Percentiles rank a stretch among this genome's conserved stretches.
Evolutionary conservation across 2,888 invertebrate species (phyloP).

Genomic region (Cantharis nigra): DNA sequence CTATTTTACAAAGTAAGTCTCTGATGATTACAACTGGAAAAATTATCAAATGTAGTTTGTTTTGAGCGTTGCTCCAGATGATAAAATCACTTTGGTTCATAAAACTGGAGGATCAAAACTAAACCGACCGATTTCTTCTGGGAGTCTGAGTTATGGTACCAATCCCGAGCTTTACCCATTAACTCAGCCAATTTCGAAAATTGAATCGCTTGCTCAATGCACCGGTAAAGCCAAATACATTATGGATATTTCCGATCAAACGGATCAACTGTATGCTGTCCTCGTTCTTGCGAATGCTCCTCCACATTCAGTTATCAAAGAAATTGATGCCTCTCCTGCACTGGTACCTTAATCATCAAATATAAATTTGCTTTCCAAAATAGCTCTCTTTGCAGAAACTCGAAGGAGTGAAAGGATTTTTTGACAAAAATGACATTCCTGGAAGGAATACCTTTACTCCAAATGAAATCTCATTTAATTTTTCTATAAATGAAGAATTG

Average conservation of each 20-base stretch:
- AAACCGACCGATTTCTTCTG: constrained; percentile 68
- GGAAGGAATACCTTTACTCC: constrained; percentile 67
- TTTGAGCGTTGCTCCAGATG: constrained; percentile 61
- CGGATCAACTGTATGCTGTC: constrained; percentile 65
- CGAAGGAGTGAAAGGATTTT: constrained; percentile 67
- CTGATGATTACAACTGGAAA: background rate
- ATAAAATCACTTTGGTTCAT: constrained; percentile 57
- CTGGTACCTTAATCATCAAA: constrained; percentile 57
- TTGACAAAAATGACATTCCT: constrained; percentile 70
- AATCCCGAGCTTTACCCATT: constrained; percentile 73
- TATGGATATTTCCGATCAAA: constrained; percentile 62
- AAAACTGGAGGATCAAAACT: constrained; percentile 64
- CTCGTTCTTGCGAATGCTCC: constrained; percentile 60
- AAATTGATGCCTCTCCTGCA: constrained; percentile 61
- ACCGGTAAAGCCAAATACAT: constrained; percentile 62
- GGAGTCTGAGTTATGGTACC: constrained; percentile 72
- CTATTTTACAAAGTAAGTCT: constrained; percentile 74
- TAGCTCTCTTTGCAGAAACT: constrained; percentile 60
- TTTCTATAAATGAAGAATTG: constrained; percentile 54
- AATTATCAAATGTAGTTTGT: constrained; percentile 55
- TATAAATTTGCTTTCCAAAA: background rate
- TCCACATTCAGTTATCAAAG: constrained; percentile 56
- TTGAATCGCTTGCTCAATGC: constrained; percentile 65
- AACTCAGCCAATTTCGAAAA: constrained; percentile 73
- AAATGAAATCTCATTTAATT: constrained; percentile 19